Evolutionary conservation across 1,140 invertebrate genomes (phyloP).

Genomic region (Pseudomyrmex flavicornis): DNA sequence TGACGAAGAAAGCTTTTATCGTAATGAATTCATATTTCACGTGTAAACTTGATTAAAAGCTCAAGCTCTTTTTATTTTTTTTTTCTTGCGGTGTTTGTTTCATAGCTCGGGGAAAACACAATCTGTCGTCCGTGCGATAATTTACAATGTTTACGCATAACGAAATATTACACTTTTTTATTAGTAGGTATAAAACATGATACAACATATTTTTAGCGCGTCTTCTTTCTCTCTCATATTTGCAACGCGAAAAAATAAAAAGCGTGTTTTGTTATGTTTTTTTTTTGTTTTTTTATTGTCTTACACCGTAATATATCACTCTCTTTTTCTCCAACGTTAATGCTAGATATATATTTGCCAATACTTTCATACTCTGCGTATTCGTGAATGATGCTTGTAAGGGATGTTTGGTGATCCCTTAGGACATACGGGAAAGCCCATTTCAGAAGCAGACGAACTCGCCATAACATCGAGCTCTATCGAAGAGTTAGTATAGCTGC

Average conservation of each 20-base stretch:
- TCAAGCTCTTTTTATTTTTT: no score
- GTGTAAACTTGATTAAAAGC: no score
- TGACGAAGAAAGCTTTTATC: background rate
- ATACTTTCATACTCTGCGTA: slow-evolving; percentile 84
- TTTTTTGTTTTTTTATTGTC: no score
- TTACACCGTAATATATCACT: background rate
- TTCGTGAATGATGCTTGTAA: slow-evolving; percentile 73
- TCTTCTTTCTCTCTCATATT: background rate
- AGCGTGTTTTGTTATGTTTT: background rate
- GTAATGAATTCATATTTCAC: no score
- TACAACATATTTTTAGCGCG: slow-evolving; percentile 6
- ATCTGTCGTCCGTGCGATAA: no score
- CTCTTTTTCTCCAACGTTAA: slow-evolving; percentile 35
- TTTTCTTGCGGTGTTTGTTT: no score
- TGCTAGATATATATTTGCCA: slow-evolving; percentile 56
- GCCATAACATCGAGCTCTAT: slow-evolving; percentile 74
- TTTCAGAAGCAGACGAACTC: slow-evolving; percentile 63
- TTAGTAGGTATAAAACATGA: background rate
- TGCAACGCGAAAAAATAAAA: background rate
- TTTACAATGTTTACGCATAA: no score
- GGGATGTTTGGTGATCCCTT: slow-evolving; percentile 79
- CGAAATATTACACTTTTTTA: background rate
- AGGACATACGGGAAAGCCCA: slow-evolving; percentile 75
- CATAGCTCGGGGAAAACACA: no score
- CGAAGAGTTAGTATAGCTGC: slow-evolving; percentile 76